Percentiles rank a stretch among this genome's conserved stretches.
These are phyloP conservation scores for Norana najaformis DNA, from an alignment of 2,888 invertebrate species.

Conservation along the genomic window DNA sequence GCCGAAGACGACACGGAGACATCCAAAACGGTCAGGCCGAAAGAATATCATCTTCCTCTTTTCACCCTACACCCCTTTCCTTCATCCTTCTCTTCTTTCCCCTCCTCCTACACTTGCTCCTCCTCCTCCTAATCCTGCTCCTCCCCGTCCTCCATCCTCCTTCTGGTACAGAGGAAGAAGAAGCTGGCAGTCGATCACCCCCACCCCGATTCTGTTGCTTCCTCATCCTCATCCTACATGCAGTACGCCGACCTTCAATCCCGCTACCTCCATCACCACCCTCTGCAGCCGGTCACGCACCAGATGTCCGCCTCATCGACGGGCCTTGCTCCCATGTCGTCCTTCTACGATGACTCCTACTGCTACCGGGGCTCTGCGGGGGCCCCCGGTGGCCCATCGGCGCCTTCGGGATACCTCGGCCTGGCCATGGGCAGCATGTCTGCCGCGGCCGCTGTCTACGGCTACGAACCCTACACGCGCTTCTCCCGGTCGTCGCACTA, in stretches of 20 bases:
- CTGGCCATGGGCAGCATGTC: conserved; percentile 35
- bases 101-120: not conserved
- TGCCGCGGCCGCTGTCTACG: conserved; percentile 27
- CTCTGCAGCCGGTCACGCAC: not conserved
- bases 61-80: not conserved
- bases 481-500: conserved; percentile 28
- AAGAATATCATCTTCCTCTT: not conserved
- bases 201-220: not conserved
- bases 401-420: conserved; percentile 27
- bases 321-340: conserved; percentile 21
- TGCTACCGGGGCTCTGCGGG: conserved; percentile 25
- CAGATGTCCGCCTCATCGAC: conserved; percentile 18
- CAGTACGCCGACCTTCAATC: conserved; percentile 28
- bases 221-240: conserved; percentile 5
- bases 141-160: not conserved
- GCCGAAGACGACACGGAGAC: not conserved
- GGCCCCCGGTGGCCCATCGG: not conserved
- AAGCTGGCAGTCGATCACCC: not conserved
- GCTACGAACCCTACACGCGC: conserved; percentile 28
- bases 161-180: not conserved
- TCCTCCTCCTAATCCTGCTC: not conserved
- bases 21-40: not conserved
- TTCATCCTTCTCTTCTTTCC: not conserved
- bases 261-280: conserved; percentile 26
- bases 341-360: conserved; percentile 34